Conservation (phyloP, 2,888 invertebrate species). For the Spodoptera littoralis region DNA sequence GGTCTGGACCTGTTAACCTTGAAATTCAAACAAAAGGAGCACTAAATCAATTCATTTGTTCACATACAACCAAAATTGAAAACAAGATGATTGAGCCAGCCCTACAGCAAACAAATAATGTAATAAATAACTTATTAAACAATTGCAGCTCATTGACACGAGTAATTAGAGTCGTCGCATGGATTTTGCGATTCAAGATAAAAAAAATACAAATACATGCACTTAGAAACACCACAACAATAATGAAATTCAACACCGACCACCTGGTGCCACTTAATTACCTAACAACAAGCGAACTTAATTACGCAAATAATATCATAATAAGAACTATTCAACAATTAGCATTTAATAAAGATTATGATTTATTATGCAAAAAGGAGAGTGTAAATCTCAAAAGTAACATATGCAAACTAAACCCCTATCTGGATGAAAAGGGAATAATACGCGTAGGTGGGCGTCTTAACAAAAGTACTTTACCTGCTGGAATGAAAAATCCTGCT, state of each 20-base stretch:
- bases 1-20: slow-evolving; percentile 3
- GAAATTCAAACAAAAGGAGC: too few relatives aligned
- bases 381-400: not conserved
- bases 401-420: slow-evolving; percentile 6
- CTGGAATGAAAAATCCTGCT: slow-evolving; percentile 7
- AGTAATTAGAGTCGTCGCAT: slow-evolving; percentile 2
- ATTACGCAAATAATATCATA: slow-evolving; percentile 1
- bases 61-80: too few relatives aligned
- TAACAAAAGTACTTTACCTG: slow-evolving; percentile 10
- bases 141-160: slow-evolving; percentile 2
- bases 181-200: slow-evolving; percentile 7
- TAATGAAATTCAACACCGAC: slow-evolving; percentile 4
- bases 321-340: slow-evolving; percentile 1
- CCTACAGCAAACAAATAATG: not conserved
- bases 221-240: slow-evolving; percentile 1
- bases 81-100: too few relatives aligned
- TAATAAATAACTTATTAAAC: not conserved
- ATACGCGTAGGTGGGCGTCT: slow-evolving; percentile 18
- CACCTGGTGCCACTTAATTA: not conserved
- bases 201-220: too few relatives aligned
- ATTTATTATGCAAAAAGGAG: slow-evolving; percentile 1
- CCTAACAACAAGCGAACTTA: slow-evolving; percentile 7
- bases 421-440: slow-evolving; percentile 7
- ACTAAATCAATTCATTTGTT: too few relatives aligned
- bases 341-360: slow-evolving; percentile 5